Evolutionary conservation across 2,113 vertebrate species (phyloP).

Genomic region (Cygnus atratus): DNA sequence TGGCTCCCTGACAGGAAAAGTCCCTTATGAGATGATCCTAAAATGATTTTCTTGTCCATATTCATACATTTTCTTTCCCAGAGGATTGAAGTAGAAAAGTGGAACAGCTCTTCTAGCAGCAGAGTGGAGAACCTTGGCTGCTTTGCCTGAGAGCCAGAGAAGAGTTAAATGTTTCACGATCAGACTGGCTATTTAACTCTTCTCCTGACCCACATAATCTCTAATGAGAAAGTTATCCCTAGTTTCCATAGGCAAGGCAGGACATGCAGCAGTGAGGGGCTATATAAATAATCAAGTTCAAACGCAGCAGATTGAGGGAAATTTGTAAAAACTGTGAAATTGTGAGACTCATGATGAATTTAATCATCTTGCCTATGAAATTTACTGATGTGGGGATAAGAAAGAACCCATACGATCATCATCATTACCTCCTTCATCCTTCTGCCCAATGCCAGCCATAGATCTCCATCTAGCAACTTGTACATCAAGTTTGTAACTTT

Average conservation of each 20-base stretch:
- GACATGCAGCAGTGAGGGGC: neutral
- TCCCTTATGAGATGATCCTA: neutral
- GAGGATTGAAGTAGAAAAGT: neutral
- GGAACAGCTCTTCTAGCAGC: neutral
- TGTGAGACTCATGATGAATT: neutral
- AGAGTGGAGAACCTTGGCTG: neutral
- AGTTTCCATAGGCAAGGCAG: neutral
- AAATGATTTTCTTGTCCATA: slow-evolving; percentile 42
- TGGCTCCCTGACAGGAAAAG: neutral
- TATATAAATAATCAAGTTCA: neutral
- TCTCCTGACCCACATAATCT: neutral
- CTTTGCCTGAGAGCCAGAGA: neutral
- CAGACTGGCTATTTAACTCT: neutral
- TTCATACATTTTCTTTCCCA: slow-evolving; percentile 40
- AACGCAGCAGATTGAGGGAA: neutral
- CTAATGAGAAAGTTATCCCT: neutral
- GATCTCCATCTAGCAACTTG: neutral
- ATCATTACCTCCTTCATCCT: neutral
- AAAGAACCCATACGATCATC: neutral
- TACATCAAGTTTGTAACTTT: neutral
- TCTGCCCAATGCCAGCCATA: neutral
- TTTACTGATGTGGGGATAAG: neutral
- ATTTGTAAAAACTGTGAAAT: neutral
- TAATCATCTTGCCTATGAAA: neutral
- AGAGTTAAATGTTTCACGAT: neutral